phyloP scores from a whole-genome alignment of 1,140 invertebrate species.

The Heliconius himera region DNA sequence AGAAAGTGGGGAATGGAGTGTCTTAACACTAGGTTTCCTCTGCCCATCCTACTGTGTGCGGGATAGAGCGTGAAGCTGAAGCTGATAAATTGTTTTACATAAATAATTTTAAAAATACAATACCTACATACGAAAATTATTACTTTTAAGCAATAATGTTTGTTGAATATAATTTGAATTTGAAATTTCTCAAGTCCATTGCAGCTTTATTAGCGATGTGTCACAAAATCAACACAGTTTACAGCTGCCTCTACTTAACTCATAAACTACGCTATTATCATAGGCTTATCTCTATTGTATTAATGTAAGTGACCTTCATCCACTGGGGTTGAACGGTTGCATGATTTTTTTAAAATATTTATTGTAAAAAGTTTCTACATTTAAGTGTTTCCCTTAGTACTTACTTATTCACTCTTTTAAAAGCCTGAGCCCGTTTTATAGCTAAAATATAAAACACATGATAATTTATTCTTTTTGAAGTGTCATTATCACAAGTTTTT shows the following conservation, averaged over 20 bases:
- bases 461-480: neutral
- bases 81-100: too few species aligned
- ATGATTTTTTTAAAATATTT: neutral
- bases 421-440: neutral
- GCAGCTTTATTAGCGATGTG: neutral
- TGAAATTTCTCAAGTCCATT: neutral
- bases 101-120: too few species aligned
- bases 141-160: too few species aligned
- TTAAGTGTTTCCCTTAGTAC: too few species aligned
- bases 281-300: slow-evolving; percentile 1
- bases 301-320: neutral
- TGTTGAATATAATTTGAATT: neutral
- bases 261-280: neutral
- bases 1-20: too few species aligned
- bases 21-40: too few species aligned
- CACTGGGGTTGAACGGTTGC: neutral
- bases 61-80: too few species aligned
- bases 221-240: slow-evolving; percentile 3
- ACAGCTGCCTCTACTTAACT: neutral
- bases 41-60: too few species aligned
- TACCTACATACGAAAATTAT: too few species aligned
- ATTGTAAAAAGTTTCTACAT: too few species aligned
- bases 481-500: neutral
- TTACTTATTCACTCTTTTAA: neutral
- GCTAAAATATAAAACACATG: too few species aligned